Percentiles rank a stretch among this genome's conserved stretches.
phyloP scores from a whole-genome alignment of 1,140 invertebrate species.

The Drosophila pectinifera region DNA sequence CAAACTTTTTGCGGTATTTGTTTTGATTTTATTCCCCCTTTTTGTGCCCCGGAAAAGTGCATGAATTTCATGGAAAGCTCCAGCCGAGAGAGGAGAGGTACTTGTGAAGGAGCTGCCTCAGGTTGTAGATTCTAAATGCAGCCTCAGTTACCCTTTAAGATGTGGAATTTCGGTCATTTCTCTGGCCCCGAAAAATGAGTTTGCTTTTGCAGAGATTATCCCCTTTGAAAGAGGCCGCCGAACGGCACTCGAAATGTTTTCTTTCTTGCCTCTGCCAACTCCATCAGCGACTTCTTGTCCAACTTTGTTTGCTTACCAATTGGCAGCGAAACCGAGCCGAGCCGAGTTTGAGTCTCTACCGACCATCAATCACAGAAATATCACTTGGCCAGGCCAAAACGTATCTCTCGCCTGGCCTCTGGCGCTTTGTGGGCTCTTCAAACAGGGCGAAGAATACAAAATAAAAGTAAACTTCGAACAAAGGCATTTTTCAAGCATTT shows the following conservation, averaged over 20 bases:
- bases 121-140: conserved; percentile 11
- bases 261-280: conserved; percentile 40
- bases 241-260: conserved; percentile 45
- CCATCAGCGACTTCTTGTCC: conserved; percentile 38
- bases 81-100: conserved; percentile 3
- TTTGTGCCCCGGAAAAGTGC: conserved; percentile 23
- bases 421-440: conserved; percentile 36
- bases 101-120: conserved; percentile 25
- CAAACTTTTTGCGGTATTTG: conserved; percentile 57
- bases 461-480: conserved; percentile 51
- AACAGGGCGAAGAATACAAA: conserved; percentile 27
- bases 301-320: conserved; percentile 38
- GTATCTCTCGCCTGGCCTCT: conserved; percentile 27
- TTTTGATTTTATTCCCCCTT: conserved; percentile 36
- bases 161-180: conserved; percentile 27
- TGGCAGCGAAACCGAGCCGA: conserved; percentile 26
- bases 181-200: conserved; percentile 18
- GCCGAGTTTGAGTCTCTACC: conserved; percentile 1
- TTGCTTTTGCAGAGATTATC: conserved; percentile 35
- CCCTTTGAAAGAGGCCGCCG: conserved; percentile 22
- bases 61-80: conserved; percentile 25
- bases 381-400: conserved; percentile 29
- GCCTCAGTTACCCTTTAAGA: conserved; percentile 27
- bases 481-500: conserved; percentile 78
- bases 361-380: conserved; percentile 41